Base-by-base conservation (phyloP, 2,888 invertebrate genomes). In the Esperia sulphurella region DNA sequence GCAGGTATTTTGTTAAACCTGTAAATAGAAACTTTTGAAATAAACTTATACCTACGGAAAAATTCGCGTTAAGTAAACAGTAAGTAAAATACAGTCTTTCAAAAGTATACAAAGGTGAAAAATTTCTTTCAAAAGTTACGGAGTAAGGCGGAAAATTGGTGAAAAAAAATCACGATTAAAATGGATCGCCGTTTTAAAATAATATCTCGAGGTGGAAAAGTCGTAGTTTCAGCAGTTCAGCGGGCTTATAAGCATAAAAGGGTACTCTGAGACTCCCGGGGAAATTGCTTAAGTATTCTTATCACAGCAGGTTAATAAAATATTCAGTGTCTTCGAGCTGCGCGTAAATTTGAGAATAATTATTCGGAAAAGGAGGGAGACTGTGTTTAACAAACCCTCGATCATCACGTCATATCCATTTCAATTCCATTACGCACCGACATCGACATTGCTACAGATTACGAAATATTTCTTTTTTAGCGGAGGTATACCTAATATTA, bases 241-340 rank as follows among this genome's bases (percentile, higher is more conserved):
- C 48, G 50, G 52, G 58, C 61, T 73, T 68, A 63, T 67, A 67
- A 65, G 60, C 61, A 60, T 73, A 69, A 78, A 73, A 72, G 69
- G 65, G 66, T 71, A 60, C 63, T 65, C 53, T 54, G 49, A 54
- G 50, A 59, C 59, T 54, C 60, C 48, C 49, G 57, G 58, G 51
- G 52, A 57, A 63, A 59, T 63, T 63, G 50, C 61, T 75, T 68
- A 67, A 73, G 69, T 62, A 75, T 74, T 71, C 71, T 71, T 74
- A 71, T 75, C 71, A 71, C 61, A 61, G 70, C 57, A 61, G 55
- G 66, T 68, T 70, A 65, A 67, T 75, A 72, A 74, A 75, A 73
- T 77, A 77, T 78, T 77, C 68, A 73, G 65, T 62, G 63, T 65
- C 48, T 51, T 65, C 55, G 53, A 59, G 60, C 53, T 60, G 58